phyloP scores from a whole-genome alignment of 2,888 invertebrate genomes.

The Biston betularia region DNA sequence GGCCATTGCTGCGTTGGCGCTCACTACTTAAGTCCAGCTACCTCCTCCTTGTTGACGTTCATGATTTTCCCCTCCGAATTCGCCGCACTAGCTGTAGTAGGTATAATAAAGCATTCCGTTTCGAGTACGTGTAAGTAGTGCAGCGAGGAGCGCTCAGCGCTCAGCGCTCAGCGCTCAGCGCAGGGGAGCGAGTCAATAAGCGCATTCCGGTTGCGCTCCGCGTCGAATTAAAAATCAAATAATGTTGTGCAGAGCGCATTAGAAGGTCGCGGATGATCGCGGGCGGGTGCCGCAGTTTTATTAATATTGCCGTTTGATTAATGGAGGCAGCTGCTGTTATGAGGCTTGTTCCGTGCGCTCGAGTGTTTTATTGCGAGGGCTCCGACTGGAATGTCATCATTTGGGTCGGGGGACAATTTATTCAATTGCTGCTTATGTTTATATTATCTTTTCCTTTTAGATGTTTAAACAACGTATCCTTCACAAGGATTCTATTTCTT shows the following conservation, averaged over 20 bases:
- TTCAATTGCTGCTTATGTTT: neutral
- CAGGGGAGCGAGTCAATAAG: conserved; percentile 68
- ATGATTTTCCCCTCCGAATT: too few species aligned
- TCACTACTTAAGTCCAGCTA: too few species aligned
- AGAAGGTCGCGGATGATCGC: conserved; percentile 40
- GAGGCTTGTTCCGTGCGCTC: conserved; percentile 36
- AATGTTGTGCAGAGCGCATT: conserved; percentile 80
- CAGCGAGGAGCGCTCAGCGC: too few species aligned
- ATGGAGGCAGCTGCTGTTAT: conserved; percentile 46
- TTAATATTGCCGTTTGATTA: conserved; percentile 46
- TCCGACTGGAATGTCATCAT: conserved; percentile 7
- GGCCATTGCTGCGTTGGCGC: too few species aligned
- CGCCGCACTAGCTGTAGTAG: too few species aligned
- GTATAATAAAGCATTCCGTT: too few species aligned
- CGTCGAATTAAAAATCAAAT: conserved; percentile 83
- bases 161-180: too few species aligned
- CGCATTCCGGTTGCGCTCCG: conserved; percentile 73
- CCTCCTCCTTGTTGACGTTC: too few species aligned
- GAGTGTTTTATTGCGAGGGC: conserved; percentile 23
- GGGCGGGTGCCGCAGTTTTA: conserved; percentile 17
- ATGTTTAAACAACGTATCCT: too few species aligned
- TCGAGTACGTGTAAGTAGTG: too few species aligned
- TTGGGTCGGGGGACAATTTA: neutral
- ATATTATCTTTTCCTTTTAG: too few species aligned
- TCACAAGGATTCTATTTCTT: too few species aligned